Base-by-base conservation (phyloP, 2,113 vertebrate genomes). In the Myiagra hebetior region DNA sequence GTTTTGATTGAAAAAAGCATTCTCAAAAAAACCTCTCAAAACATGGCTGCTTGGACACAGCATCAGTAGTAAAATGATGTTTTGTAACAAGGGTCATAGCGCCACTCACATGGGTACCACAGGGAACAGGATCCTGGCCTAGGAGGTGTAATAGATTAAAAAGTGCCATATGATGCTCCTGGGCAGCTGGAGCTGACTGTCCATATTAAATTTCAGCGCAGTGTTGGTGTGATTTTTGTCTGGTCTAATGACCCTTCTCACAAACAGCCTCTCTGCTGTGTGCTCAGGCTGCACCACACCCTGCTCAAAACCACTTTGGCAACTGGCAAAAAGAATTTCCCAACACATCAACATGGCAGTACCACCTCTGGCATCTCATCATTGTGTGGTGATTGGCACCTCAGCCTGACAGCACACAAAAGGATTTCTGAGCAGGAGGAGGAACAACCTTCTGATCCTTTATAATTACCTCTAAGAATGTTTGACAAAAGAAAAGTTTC, bases 221-320 rank as follows among this genome's bases (percentile, higher is more conserved):
- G 8, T 42, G 11, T 30, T 79, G 15, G 6, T 31, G 15, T 37
- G 47, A 31, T 39, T 55, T 75, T 68, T 86, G 15, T 52, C 13
- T 8, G 7, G 24, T 24, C 14, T 76, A 63, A 63, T 11, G 39
- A 63, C 4, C 2, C 3, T 37, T 83, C 33, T 68, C 13, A 9
- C 62, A 70, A 2, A 30, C 14, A 64, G 7, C 8, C 15, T 15
- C 9, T 62, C 11, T 67, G 11, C 62, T 27, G 11, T 21, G 50
- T 15, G 6, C 57, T 74, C 1, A 5, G 69, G 9, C 22, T 70
- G 17, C 3, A 1, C 30, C n/a, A 8, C 41, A 6, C 3, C 8
- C 17, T 2, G 9, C 18, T 81, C 23, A 10, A 26, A 50, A 37
- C 10, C 16, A 8, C 30, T 37, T 13, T 3, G 16, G 46, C 33